Evolutionary conservation across 2,888 invertebrate genomes (phyloP), one percentile per base, ranked within the genome.

Genomic region (Halocaridina rubra): DNA sequence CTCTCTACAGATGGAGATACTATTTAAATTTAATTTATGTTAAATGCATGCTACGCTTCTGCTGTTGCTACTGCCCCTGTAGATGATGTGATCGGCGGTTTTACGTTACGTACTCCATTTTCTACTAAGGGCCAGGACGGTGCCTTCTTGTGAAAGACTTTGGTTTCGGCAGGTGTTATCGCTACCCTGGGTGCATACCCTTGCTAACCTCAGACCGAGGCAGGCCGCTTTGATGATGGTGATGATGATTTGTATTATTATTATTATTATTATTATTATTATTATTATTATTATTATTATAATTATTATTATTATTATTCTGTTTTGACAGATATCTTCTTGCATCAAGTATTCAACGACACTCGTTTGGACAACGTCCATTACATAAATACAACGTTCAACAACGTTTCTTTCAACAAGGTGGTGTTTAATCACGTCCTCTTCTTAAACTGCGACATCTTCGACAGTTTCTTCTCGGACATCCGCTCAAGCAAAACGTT

Each of bases 401-500:
- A 90, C 33, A 93, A 94, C 87, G 94, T 94, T 89, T 93, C 93
- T 24, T 95, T 95, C 90, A 90, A 90, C 30, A 93, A 94, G 86
- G 94, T 94, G 89, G 93, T 93, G 19, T 92, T 95, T 90, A 95
- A 94, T 86, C 95, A 95, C 89, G 94, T 95, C 24, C 92, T 93
- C 84, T 95, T 95, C 90, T 91, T 92, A 88, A 94, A 94, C 89
- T 95, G 95, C 90, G 92, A 94, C 5, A 94, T 96, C 90, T 91
- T 92, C n/a, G 93, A 94, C 64, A 93, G 94, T 3, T 93, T 94
- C 88, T 94, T 96, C 90, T 93, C 93, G 33, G 94, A 94, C 89
- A 93, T 95, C 64, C 94, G 94, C 90, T 94, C 94, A 16, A 95
- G 95, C 71, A 93, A 93, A 81, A 94, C 94, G 0, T 93, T 92